Evolutionary conservation across 2,797 vertebrate genomes (phyloP).

Genomic region (Manis crassicaudata): DNA sequence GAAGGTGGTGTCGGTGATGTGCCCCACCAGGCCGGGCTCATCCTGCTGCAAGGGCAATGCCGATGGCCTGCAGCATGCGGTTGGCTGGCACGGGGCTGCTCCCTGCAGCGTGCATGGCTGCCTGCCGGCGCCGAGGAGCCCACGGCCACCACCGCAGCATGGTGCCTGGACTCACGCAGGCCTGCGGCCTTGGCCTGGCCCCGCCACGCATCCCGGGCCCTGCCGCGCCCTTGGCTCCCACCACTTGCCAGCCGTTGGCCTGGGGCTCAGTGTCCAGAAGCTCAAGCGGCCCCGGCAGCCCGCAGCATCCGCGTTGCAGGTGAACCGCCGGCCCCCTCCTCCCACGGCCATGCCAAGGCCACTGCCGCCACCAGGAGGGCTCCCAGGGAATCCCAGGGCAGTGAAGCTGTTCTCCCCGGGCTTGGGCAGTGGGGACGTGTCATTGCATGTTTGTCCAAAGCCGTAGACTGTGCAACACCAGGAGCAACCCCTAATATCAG

Average conservation of each 20-base stretch:
- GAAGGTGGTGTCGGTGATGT: conserved; percentile 98
- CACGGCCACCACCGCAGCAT: background rate
- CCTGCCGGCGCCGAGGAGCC: conserved; percentile 92
- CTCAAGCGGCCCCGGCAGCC: background rate
- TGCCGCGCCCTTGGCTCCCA: conserved; percentile 26
- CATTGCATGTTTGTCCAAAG: background rate
- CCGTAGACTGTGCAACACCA: background rate
- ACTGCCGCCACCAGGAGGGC: background rate
- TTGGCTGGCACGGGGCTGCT: conserved; percentile 97
- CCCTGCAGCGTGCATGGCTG: conserved; percentile 93
- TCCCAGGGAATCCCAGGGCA: background rate
- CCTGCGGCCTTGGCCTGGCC: conserved; percentile 84
- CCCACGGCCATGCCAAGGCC: background rate
- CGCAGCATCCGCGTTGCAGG: too few relatives aligned
- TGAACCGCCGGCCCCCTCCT: too few relatives aligned
- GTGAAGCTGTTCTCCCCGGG: background rate
- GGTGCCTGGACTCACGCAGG: conserved; percentile 89
- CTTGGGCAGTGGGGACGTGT: background rate
- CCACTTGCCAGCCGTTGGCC: background rate
- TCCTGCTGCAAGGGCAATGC: conserved; percentile 96
- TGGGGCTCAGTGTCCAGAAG: conserved; percentile 36
- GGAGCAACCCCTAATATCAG: background rate
- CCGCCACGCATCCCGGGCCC: background rate
- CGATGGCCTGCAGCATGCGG: conserved; percentile 98
- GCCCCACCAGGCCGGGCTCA: conserved; percentile 98